These are phyloP conservation scores for Yasuhikotakia modesta DNA, from an alignment of 2,797 vertebrate species.

Conservation along the genomic window DNA sequence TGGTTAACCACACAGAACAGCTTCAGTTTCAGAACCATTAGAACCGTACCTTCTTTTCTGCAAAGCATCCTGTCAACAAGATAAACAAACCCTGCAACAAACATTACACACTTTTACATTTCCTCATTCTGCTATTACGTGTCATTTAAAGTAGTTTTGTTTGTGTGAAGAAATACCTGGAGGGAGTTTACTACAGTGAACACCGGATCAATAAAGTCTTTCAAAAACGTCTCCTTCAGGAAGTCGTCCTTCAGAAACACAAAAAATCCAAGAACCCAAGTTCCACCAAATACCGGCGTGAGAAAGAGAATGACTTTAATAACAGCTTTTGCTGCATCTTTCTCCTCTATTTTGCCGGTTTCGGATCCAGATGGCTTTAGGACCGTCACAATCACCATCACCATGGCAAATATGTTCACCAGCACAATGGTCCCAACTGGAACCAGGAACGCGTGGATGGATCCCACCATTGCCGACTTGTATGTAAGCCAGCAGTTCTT, in stretches of 20 bases:
- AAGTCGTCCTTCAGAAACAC: constrained; percentile 39
- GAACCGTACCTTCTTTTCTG: constrained; percentile 76
- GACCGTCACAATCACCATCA: constrained; percentile 77
- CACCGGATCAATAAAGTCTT: constrained; percentile 51
- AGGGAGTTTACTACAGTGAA: constrained; percentile 81
- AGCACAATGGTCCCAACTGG: constrained; percentile 74
- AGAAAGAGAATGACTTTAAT: constrained; percentile 79
- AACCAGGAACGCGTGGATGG: constrained; percentile 76
- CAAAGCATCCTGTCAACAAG: constrained; percentile 74
- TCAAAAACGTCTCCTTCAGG: rapidly evolving
- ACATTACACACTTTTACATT: background rate
- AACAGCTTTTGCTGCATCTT: constrained; percentile 77
- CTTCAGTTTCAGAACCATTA: background rate
- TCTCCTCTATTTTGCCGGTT: constrained; percentile 68
- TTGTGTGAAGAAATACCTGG: constrained; percentile 72
- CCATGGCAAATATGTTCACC: constrained; percentile 78
- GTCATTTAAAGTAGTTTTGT: background rate
- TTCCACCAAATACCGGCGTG: constrained; percentile 81
- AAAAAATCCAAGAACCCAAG: constrained; percentile 77
- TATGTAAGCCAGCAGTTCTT: constrained; percentile 75
- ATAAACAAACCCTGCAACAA: constrained; percentile 76
- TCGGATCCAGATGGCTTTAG: constrained; percentile 72
- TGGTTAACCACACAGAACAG: background rate
- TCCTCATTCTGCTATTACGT: background rate
- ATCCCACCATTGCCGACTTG: constrained; percentile 63